These are phyloP conservation scores for Sphaeramia orbicularis DNA, from an alignment of 2,797 vertebrate genomes.

Conservation along the genomic window DNA sequence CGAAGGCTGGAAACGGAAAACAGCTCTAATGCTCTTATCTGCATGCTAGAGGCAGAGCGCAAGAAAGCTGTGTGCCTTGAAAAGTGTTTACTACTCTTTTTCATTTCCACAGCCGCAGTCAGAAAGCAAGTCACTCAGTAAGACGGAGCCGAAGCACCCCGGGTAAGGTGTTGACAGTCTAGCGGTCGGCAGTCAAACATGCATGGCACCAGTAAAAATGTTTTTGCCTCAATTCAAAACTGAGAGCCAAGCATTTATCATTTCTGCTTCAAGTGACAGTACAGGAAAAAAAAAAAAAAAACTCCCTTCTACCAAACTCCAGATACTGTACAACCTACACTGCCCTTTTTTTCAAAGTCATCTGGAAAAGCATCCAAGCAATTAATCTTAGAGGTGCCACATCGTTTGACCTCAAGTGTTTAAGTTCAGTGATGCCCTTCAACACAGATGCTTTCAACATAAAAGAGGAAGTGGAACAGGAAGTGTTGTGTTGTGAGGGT, in stretches of 20 bases:
- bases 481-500: constrained; percentile 4
- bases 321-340: constrained; percentile 6
- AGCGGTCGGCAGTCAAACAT: constrained; percentile 56
- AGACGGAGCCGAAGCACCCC: constrained; percentile 55
- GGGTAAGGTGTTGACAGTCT: constrained; percentile 62
- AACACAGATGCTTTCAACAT: constrained; percentile 17
- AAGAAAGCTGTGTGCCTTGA: constrained; percentile 66
- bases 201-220: constrained; percentile 46
- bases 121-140: constrained; percentile 63
- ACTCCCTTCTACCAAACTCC: background rate
- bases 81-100: constrained; percentile 64
- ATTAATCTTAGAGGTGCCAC: constrained; percentile 44
- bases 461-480: background rate
- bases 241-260: constrained; percentile 14
- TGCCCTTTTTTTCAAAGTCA: constrained; percentile 41
- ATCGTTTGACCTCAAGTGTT: constrained; percentile 38
- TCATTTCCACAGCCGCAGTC: constrained; percentile 50
- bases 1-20: constrained; percentile 64
- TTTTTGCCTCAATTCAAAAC: constrained; percentile 44
- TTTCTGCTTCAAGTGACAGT: constrained; percentile 26
- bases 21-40: constrained; percentile 81
- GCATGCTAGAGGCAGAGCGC: constrained; percentile 72
- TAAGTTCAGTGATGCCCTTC: constrained; percentile 37
- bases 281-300: constrained; percentile 8
- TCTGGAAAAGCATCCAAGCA: constrained; percentile 26